Percentiles rank a stretch among this genome's conserved stretches.
Conservation (phyloP, 2,888 invertebrate species). For the Leptopilina syphax region DNA sequence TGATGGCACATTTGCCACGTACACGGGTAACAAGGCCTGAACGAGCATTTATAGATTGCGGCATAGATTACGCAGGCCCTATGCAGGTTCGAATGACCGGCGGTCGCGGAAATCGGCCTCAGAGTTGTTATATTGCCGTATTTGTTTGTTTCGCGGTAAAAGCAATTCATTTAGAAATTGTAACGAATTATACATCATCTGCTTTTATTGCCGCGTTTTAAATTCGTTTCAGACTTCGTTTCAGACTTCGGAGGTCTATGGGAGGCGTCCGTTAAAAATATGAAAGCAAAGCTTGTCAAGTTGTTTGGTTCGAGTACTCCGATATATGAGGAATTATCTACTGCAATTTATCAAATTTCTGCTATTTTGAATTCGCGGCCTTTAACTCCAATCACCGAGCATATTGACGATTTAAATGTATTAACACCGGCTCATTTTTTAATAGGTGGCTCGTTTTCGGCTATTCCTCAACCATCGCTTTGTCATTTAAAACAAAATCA, state of each 20-base stretch:
- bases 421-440: no score
- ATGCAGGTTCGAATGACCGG: background rate
- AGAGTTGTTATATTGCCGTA: background rate
- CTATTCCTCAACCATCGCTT: no score
- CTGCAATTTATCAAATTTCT: no score
- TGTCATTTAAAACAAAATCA: conserved; percentile 2
- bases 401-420: no score
- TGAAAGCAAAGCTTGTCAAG: no score
- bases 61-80: no score
- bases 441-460: no score
- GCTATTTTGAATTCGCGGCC: no score
- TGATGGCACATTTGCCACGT: background rate
- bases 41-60: background rate
- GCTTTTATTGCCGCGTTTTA: background rate
- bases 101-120: background rate
- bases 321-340: no score
- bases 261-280: background rate
- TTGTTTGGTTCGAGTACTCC: no score
- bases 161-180: background rate
- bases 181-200: background rate
- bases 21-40: background rate
- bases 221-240: no score
- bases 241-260: conserved; percentile 1
- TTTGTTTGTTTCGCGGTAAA: background rate
- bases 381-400: no score